Conservation (phyloP, 1,140 invertebrate species). For the Plectrocnemia conspersa region DNA sequence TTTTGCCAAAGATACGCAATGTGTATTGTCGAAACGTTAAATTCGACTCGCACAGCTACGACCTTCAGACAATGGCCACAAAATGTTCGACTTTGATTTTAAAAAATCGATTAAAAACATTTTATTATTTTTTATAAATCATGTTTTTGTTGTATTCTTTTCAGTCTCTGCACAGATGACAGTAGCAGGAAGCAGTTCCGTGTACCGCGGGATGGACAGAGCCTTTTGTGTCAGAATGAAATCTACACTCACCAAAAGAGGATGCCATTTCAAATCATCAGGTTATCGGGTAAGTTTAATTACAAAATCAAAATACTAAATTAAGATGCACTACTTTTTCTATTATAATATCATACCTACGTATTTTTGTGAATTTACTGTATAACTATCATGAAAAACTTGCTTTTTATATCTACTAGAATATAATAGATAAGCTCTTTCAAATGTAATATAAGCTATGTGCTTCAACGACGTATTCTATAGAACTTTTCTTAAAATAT, state of each 20-base stretch:
- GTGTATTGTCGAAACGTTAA: not conserved
- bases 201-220: constrained; percentile 81
- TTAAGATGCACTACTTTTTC: no score
- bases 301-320: no score
- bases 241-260: constrained; percentile 93
- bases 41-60: not conserved
- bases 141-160: constrained; percentile 39
- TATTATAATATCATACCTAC: no score
- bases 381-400: no score
- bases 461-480: no score
- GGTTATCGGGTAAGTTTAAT: constrained; percentile 95
- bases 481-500: no score
- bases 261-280: constrained; percentile 96
- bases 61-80: constrained; percentile 1
- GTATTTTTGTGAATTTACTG: no score
- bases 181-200: constrained; percentile 61
- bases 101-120: not conserved
- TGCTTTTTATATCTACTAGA: no score
- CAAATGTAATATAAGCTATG: no score
- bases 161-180: constrained; percentile 85
- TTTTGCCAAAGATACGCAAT: not conserved
- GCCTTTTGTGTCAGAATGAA: constrained; percentile 97
- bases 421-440: no score
- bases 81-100: not conserved
- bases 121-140: not conserved